Evolutionary conservation across 2,888 invertebrate genomes (phyloP).

Genomic region (Machimus rusticus): DNA sequence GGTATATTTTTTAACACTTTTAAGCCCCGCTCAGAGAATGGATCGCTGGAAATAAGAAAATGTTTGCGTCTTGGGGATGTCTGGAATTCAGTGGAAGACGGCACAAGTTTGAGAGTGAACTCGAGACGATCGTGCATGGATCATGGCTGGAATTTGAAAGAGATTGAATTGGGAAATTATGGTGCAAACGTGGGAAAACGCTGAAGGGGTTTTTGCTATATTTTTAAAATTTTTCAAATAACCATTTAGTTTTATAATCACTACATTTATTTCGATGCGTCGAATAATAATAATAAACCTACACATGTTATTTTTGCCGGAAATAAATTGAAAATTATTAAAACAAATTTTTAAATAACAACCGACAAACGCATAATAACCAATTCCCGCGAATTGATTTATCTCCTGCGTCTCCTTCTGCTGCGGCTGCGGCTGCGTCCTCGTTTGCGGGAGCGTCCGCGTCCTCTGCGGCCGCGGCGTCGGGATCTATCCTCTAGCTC

Average conservation of each 20-base stretch:
- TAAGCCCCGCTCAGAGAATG: background rate
- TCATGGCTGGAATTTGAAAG: background rate
- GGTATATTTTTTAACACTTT: constrained; percentile 45
- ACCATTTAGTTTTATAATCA: too few relatives aligned
- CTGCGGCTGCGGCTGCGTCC: background rate
- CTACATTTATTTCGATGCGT: too few relatives aligned
- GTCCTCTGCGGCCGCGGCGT: background rate
- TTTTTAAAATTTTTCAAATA: background rate
- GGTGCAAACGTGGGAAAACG: background rate
- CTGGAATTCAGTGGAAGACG: background rate
- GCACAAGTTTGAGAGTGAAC: background rate
- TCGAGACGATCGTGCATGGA: background rate
- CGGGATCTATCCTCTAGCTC: background rate
- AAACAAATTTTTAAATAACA: too few relatives aligned
- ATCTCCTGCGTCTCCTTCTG: background rate
- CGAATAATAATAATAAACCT: too few relatives aligned
- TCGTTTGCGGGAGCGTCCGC: background rate
- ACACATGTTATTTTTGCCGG: too few relatives aligned
- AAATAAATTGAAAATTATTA: too few relatives aligned
- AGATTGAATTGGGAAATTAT: background rate
- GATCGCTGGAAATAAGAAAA: background rate
- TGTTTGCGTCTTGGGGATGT: background rate
- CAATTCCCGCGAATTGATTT: background rate
- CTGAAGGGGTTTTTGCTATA: background rate
- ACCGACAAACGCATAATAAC: too few relatives aligned